Percentiles rank a stretch among this genome's conserved stretches.
phyloP scores from a whole-genome alignment of 2,888 invertebrate genomes.

The Clivina fossor region DNA sequence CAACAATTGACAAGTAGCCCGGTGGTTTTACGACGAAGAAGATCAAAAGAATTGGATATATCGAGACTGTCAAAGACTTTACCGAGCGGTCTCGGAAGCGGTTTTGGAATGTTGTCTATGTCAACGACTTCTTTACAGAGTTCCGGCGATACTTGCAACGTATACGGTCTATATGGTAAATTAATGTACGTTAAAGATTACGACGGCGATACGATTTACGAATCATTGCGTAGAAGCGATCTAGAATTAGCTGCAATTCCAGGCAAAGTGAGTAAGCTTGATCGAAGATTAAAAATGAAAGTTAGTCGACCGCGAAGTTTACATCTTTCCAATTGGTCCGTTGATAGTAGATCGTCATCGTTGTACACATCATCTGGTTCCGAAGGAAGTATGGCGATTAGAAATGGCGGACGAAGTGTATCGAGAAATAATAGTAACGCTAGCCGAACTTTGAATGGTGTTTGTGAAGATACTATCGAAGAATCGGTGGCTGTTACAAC shows the following conservation, averaged over 20 bases:
- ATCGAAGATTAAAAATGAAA: conserved; percentile 78
- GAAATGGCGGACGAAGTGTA: conserved; percentile 62
- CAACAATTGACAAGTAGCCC: conserved; percentile 66
- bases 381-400: conserved; percentile 77
- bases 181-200: conserved; percentile 87
- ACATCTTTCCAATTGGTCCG: conserved; percentile 86
- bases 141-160: conserved; percentile 73
- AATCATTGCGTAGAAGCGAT: conserved; percentile 76
- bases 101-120: conserved; percentile 58
- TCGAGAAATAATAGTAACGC: conserved; percentile 77
- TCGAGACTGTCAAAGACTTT: conserved; percentile 76
- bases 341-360: conserved; percentile 80
- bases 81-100: conserved; percentile 70
- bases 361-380: conserved; percentile 84
- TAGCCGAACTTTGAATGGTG: conserved; percentile 61
- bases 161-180: conserved; percentile 87
- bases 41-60: conserved; percentile 60
- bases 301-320: conserved; percentile 78
- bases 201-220: conserved; percentile 74
- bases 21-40: conserved; percentile 61
- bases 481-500: conserved; percentile 46
- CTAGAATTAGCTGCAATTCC: conserved; percentile 84
- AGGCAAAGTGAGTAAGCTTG: conserved; percentile 78
- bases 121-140: conserved; percentile 62
- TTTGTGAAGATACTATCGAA: conserved; percentile 46